Conservation (phyloP, 2,888 invertebrate species). For the Eumerus sabulonum region DNA sequence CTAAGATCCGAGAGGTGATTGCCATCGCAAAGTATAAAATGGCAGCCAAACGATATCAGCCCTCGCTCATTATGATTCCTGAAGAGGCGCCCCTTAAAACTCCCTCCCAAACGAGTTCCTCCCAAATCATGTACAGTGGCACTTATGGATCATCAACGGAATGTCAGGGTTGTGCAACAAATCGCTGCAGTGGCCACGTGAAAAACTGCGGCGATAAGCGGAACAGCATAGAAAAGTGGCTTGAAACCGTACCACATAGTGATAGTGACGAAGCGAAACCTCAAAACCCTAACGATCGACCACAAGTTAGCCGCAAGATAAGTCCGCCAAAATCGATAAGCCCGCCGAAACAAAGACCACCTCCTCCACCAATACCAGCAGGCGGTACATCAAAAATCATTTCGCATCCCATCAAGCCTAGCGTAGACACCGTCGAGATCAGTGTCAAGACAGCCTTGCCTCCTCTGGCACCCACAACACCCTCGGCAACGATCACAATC, state of each 20-base stretch:
- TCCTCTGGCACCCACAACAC: conserved; percentile 70
- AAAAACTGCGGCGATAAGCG: conserved; percentile 85
- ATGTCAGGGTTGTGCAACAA: conserved; percentile 71
- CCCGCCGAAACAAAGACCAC: conserved; percentile 75
- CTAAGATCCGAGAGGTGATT: conserved; percentile 94
- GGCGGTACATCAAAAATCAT: conserved; percentile 61
- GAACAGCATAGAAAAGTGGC: conserved; percentile 86
- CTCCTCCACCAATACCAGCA: conserved; percentile 73
- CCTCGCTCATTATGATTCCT: conserved; percentile 88
- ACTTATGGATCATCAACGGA: conserved; percentile 68
- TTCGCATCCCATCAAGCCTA: conserved; percentile 58
- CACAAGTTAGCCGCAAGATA: conserved; percentile 42
- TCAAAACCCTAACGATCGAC: conserved; percentile 28
- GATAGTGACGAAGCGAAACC: conserved; percentile 69
- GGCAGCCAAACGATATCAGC: conserved; percentile 88
- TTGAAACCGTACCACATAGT: conserved; percentile 84
- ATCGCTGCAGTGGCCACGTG: conserved; percentile 73
- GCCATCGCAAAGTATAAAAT: conserved; percentile 93
- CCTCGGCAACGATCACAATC: conserved; percentile 70
- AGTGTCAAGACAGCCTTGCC: conserved; percentile 44
- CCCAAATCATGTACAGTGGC: conserved; percentile 79
- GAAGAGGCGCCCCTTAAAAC: conserved; percentile 82
- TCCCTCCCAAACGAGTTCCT: conserved; percentile 79
- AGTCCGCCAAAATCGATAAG: conserved; percentile 71
- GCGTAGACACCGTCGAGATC: conserved; percentile 35